Evolutionary conservation across 2,888 invertebrate genomes (phyloP), one percentile per base, ranked within the genome.

Genomic region (Cacoxenus indagator): DNA sequence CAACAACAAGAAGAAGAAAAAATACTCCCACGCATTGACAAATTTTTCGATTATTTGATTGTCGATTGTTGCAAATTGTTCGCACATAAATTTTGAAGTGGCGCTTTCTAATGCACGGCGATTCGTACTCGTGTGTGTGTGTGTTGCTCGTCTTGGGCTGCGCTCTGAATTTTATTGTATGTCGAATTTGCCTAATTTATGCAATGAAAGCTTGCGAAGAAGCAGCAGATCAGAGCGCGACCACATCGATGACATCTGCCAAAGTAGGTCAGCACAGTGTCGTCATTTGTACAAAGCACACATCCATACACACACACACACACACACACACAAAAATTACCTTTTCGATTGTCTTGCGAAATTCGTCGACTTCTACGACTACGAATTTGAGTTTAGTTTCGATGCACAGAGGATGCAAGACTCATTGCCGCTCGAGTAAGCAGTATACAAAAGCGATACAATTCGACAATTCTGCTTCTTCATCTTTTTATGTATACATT

Each of bases 231-330:
- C 51, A 51, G 24, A 19, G 22, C 45, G 2, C 51, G 37, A 6
- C 48, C 11, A 48, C n/a, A 48, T 19, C 26, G 51, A 51, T 55
- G 43, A 37, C 61, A 62, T 43, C 61, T 62, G 61, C 61, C 61
- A 22, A 62, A 62, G 61, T 62, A 62, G 61, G 61, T 62, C 61
- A 62, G 61, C 61, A n/a, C n/a, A n/a, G n/a, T n/a, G n/a, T n/a
- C n/a, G 61, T 45, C 61, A 62, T 62, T 62, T 62, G 61, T 45
- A n/a, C n/a, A 43, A 43, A 62, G 59, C 57, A 27, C n/a, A 29
- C 57, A 6, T 14, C 9, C 9, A 57, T 57, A 57, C 8, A 55
- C 5, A 27, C 46, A 17, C 8, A 4, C 8, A 46, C n/a, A 37
- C n/a, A n/a, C n/a, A n/a, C n/a, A 37, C 8, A 1, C 8, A 37